Conservation (phyloP, 1,140 invertebrate genomes). For the Dendroctonus ponderosae region DNA sequence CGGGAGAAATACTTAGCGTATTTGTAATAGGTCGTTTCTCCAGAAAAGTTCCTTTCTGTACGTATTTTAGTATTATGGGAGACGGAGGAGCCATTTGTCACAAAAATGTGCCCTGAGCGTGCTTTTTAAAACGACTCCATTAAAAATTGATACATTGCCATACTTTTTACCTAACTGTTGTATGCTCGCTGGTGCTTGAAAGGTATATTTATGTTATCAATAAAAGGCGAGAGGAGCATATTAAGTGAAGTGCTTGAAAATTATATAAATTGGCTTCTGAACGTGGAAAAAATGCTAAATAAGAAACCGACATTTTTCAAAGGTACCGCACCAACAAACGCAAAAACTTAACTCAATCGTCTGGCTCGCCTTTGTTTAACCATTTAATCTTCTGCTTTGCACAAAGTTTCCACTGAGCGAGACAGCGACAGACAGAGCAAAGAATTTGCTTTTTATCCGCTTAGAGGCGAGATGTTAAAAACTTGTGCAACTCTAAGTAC, state of each 20-base stretch:
- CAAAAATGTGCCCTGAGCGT: constrained; percentile 10
- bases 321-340: background rate
- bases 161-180: constrained; percentile 7
- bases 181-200: background rate
- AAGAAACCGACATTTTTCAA: background rate
- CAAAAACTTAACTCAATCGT: background rate
- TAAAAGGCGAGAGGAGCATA: no score
- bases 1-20: constrained; percentile 23
- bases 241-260: background rate
- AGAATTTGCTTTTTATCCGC: no score
- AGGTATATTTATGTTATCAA: background rate
- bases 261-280: constrained; percentile 1
- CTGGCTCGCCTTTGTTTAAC: constrained; percentile 1
- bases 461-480: no score
- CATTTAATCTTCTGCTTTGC: background rate
- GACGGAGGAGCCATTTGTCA: constrained; percentile 20
- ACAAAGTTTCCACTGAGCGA: no score
- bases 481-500: no score
- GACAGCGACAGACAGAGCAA: no score
- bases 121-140: constrained; percentile 7
- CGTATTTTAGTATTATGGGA: constrained; percentile 27
- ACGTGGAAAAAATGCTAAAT: background rate
- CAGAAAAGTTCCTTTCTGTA: constrained; percentile 3
- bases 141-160: constrained; percentile 19
- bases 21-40: constrained; percentile 17